Conservation (phyloP, 2,113 vertebrate species). For the Falco punctatus region DNA sequence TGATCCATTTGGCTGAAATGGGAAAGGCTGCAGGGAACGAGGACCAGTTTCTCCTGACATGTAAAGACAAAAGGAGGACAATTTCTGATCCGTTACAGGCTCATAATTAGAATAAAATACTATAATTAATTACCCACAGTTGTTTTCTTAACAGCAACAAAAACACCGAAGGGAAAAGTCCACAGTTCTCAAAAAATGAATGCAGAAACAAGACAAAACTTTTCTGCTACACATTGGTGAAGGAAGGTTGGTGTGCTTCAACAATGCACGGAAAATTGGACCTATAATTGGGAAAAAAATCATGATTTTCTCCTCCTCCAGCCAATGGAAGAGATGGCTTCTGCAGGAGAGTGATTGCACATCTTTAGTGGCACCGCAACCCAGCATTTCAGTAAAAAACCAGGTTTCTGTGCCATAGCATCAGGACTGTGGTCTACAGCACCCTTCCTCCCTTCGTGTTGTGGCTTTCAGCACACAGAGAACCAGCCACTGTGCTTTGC, state of each 20-base stretch:
- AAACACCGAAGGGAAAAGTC: background rate
- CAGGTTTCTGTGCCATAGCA: background rate
- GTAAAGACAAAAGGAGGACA: background rate
- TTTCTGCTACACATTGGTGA: background rate
- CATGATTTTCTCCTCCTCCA: background rate
- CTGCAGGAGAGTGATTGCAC: background rate
- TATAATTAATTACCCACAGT: background rate
- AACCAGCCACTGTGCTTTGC: rapidly evolving
- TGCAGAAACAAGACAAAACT: background rate
- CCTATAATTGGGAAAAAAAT: background rate
- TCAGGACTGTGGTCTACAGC: background rate
- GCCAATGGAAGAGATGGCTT: background rate
- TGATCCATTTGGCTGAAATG: background rate
- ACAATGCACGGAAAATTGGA: background rate
- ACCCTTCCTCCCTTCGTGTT: background rate
- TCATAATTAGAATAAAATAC: background rate
- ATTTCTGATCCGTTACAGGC: background rate
- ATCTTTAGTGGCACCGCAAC: background rate
- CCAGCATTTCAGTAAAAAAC: background rate
- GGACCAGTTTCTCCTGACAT: background rate
- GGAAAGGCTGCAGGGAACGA: background rate
- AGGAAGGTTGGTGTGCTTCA: background rate
- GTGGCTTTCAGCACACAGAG: background rate
- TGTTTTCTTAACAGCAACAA: constrained; percentile 7
- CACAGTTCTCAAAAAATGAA: background rate